Base-by-base conservation (phyloP, 2,888 invertebrate genomes). In the Saturnia pavonia region DNA sequence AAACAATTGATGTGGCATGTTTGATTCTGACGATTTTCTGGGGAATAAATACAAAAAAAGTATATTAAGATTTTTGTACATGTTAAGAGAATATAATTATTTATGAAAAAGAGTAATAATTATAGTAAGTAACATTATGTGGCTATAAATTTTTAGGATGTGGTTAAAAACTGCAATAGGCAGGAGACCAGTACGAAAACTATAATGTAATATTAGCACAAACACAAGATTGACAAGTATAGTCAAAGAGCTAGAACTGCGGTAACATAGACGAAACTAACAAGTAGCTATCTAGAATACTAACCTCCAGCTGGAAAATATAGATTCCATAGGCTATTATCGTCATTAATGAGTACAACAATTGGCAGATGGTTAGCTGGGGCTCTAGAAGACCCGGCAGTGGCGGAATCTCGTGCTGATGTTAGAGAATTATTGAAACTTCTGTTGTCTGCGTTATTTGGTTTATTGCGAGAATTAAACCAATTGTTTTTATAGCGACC, bases 251-350 rank as follows among this genome's bases (percentile, higher is more conserved):
- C 19, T n/a, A 19, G 19, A 19, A n/a, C 19, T 48, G 19, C 19
- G 6, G 19, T 16, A n/a, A 19, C 4, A 4, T 34, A 34, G 3
- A 19, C n/a, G n/a, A n/a, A n/a, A n/a, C n/a, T n/a, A n/a, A n/a
- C n/a, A 48, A 1, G 66, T 66, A 19, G 68, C 71, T 16, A 11
- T 70, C 6, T n/a, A 42, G 69, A 69, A 51, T 69, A 69, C 19
- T 65, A 87, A 95, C 96, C 95, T 94, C 96, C 95, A 70, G 95
- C 93, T 54, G 96, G 95, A 86, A 98, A 97, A 89, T 98, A 98
- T 12, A 97, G 88, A 75, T 96, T 95, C 97, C 98, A 98, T 27
- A 96, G 95, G 76, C 95, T 94, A 85, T 96, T 96, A 73, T 80
- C 84, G 70, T 76, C 73, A 71, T 79, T 81, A 68, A 91, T 74